Percentiles rank a stretch among this genome's conserved stretches.
phyloP scores from a whole-genome alignment of 2,888 invertebrate species.

The Fragum fragum region DNA sequence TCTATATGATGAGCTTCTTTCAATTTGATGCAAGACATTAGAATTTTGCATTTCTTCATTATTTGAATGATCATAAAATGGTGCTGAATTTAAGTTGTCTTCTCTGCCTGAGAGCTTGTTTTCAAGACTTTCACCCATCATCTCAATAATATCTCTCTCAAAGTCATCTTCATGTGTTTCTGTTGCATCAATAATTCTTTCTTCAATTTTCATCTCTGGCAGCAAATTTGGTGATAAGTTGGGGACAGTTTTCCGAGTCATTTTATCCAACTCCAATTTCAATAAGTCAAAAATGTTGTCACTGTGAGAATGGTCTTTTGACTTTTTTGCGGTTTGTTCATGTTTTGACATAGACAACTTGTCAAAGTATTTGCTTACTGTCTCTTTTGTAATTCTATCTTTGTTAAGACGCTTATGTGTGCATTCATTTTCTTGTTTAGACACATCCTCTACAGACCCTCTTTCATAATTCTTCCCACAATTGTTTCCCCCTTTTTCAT shows the following conservation, averaged over 20 bases:
- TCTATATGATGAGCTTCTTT: not conserved
- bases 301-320: not conserved
- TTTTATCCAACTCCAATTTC: not conserved
- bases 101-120: not conserved
- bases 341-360: not conserved
- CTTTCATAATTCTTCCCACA: not conserved
- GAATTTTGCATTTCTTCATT: no score
- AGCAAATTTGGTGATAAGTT: no score
- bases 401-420: not conserved
- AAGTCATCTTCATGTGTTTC: not conserved
- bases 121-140: conserved; percentile 16
- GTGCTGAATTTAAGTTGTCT: not conserved
- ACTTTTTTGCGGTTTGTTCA: not conserved
- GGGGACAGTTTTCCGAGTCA: not conserved
- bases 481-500: no score
- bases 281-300: conserved; percentile 16
- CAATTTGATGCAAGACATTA: not conserved
- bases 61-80: no score
- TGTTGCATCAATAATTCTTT: not conserved
- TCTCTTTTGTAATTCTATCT: not conserved
- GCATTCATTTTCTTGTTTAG: not conserved
- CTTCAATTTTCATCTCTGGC: not conserved
- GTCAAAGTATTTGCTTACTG: not conserved
- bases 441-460: not conserved
- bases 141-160: conserved; percentile 17